phyloP scores from a whole-genome alignment of 2,113 vertebrate species.

The Ariopsis seemanni region DNA sequence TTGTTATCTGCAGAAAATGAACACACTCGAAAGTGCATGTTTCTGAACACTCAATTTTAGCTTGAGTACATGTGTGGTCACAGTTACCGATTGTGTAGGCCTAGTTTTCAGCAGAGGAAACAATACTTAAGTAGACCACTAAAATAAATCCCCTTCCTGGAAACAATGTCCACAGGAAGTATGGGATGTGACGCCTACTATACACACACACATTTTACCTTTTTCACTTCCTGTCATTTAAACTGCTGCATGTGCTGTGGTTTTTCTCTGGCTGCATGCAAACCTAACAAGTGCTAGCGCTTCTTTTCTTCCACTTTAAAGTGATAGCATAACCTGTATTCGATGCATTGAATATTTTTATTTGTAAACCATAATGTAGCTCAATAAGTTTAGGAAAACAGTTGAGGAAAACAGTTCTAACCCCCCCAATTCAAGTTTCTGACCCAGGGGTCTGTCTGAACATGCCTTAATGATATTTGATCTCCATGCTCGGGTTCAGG shows the following conservation, averaged over 20 bases:
- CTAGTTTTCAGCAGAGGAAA: slow-evolving; percentile 30
- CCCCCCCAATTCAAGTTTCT: not conserved
- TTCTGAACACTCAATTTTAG: not conserved
- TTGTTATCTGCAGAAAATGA: not conserved
- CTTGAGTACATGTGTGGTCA: not conserved
- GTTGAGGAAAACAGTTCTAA: not conserved
- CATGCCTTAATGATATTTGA: not conserved
- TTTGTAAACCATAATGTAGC: not conserved
- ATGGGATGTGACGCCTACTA: slow-evolving; percentile 39
- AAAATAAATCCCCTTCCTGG: slow-evolving; percentile 42
- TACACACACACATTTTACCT: slow-evolving; percentile 24
- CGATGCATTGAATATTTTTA: not conserved
- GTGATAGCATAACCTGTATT: not conserved
- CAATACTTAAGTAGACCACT: slow-evolving; percentile 24
- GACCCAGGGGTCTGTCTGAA: not conserved
- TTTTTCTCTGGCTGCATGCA: slow-evolving; percentile 15
- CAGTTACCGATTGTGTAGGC: not conserved
- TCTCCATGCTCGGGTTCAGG: not conserved
- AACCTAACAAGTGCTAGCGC: not conserved
- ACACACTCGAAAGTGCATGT: not conserved
- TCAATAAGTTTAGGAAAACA: not conserved
- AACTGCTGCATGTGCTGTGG: not conserved
- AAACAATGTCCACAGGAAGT: slow-evolving; percentile 45
- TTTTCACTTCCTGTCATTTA: slow-evolving; percentile 46
- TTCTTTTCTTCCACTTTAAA: not conserved